Base-by-base conservation (phyloP, 2,888 invertebrate species). In the Latrodectus elegans region DNA sequence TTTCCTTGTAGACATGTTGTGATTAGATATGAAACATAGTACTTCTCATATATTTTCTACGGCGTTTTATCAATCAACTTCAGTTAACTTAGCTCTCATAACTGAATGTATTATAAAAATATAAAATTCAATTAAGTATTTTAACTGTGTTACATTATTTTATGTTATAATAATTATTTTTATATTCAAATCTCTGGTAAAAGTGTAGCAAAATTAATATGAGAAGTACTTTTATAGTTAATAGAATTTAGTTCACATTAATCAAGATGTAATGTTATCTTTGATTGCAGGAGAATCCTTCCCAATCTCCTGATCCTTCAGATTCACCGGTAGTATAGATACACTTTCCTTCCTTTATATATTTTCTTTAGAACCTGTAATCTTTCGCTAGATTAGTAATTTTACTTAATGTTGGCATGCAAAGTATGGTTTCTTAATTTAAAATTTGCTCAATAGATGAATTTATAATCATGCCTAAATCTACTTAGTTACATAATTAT, bases 271-370 rank as follows among this genome's bases (percentile, higher is more conserved):
- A 65, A 12, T 85, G 85, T 89, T 89, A 65, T 84, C 79, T 89
- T 80, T 88, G 76, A 86, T 89, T 90, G 75, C 90, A 91, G 90
- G 90, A 91, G 88, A 90, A 89, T 89, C 89, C 89, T 89, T 85
- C 90, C 83, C 84, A 88, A 88, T 89, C 90, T 89, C 90, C 90
- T 90, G 86, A 90, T 89, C 88, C 88, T 88, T 84, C 89, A 82
- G 90, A 90, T 89, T 89, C 90, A 90, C 90, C 91, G 91, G 91
- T 91, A 91, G 91, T 91, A 87, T 89, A 88, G 77, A 78, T 74
- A 78, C 68, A 64, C 89, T 89, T 90, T 55, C 70, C 64, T 71
- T 78, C 80, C 68, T 87, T 84, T 83, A 38, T 90, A 89, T 88
- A 80, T 81, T 60, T 82, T 82, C 68, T 88, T 64, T 86, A 87